Percentiles rank a stretch among this genome's conserved stretches.
phyloP scores from a whole-genome alignment of 2,113 vertebrate genomes.

The Amazona vittata region DNA sequence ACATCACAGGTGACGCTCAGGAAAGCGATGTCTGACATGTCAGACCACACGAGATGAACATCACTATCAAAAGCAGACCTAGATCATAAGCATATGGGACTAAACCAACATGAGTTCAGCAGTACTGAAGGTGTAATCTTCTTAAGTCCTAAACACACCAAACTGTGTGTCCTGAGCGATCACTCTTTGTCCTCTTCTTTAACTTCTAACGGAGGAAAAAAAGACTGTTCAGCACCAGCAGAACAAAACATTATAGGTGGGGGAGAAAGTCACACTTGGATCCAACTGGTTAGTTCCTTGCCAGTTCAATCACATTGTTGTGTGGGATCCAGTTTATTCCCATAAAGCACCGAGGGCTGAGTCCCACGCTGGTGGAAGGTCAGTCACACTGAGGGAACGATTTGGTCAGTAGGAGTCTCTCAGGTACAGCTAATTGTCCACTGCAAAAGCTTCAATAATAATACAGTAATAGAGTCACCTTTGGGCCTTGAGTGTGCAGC shows the following conservation, averaged over 20 bases:
- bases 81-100: neutral
- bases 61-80: neutral
- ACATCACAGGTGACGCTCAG: neutral
- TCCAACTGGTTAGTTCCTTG: neutral
- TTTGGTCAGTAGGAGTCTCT: neutral
- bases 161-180: neutral
- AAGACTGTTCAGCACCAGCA: neutral
- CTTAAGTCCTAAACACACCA: neutral
- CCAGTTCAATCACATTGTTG: neutral
- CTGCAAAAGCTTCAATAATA: neutral
- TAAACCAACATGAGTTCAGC: neutral
- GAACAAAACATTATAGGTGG: neutral
- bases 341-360: neutral
- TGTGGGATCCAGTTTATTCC: neutral
- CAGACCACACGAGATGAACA: neutral
- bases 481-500: neutral
- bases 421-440: neutral
- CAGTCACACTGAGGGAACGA: neutral
- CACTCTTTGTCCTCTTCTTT: neutral
- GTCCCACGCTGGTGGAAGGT: neutral
- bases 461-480: neutral
- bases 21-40: neutral
- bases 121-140: neutral
- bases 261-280: neutral
- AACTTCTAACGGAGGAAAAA: neutral